Evolutionary conservation across 2,888 invertebrate genomes (phyloP), one percentile per base, ranked within the genome.

Genomic region (Meteorus colon): DNA sequence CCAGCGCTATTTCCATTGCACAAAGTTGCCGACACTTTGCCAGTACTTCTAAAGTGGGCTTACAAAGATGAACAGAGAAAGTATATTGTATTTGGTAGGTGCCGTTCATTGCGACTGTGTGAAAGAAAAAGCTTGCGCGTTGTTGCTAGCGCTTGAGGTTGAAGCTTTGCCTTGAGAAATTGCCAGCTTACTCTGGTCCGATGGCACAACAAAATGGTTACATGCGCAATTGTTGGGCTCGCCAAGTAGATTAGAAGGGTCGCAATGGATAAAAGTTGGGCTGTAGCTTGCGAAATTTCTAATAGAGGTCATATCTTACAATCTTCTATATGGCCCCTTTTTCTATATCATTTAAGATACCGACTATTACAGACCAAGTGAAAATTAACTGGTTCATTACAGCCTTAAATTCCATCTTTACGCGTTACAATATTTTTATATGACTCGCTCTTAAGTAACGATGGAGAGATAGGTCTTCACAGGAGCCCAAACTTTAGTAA

Each of bases 151-250:
- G 68, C 45, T 67, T 16, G 31, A 27, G 45, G 62, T 60, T 74
- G 24, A 62, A 45, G 45, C 62, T 67, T 74, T 55, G 63, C 12
- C 37, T 75, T 75, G 75, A 69, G 31, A 74, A 77, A 77, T 77
- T 63, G 72, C 74, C 65, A 67, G 77, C 77, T 77, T 74, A 77
- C 37, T 24, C 24, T 67, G 55, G 45, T 41, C 31, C 48, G 29
- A 65, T 34, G 24, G 51, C 34, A 31, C 27, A 55, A 55, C 55
- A 41, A 41, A 67, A 65, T n/a, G 29, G 55, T 59, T 48, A 10
- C 65, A 16, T 29, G 65, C 62, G 41, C 59, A 62, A 73, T 65
- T 65, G 62, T 73, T 34, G 24, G 41, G 60, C 51, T 65, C 51
- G 41, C 6, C 55, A 67, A 74, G 67, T 74, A 74, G 67, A 74